Base-by-base conservation (phyloP, 30 jellyfish, hydroid and myxozoan species). In the Clytia hemisphaerica region DNA sequence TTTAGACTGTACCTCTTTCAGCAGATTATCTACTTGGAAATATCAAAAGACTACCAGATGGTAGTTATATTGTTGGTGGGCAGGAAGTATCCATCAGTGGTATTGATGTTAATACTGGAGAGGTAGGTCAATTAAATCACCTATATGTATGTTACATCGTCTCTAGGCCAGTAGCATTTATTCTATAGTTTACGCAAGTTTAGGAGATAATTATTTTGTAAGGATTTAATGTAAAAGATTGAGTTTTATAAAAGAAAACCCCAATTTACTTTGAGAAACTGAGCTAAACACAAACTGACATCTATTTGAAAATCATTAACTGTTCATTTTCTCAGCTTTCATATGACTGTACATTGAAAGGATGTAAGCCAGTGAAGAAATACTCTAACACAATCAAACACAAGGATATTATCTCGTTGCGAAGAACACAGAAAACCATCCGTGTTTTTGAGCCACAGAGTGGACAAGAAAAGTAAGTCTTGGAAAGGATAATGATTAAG, bases 21-120 rank as follows among this genome's bases (percentile, higher is more conserved):
- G 94, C 97, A 21, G 93, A 79, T 2, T 26, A 54, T n/a, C 73
- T 88, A 59, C 82, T 88, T 47, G 97, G 94, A 6, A 58, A 61
- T 18, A 55, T 71, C 35, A 83, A 78, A 36, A 71, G 62, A 15
- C 61, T 75, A 10, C 83, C 97, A 2, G 97, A 88, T 88, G 97
- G 97, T 22, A 71, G 84, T 7, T 88, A 67, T 55, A 72, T 88
- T 12, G 85, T 76, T 64, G 97, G 97, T 16, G 90, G 94, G 25
- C 80, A 80, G 45, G 97, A 80, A n/a, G 68, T 78, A 3, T 50
- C 59, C 33, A 66, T 83, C 37, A 72, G 33, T 76, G 97, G 97
- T 26, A 70, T 89, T 58, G 98, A 89, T 81, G 65, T 85, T 10
- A 66, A 62, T 15, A 54, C 95, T 26, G 98, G 98, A 38, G 61